These are phyloP conservation scores for Oxyura jamaicensis DNA, from an alignment of 2,113 vertebrate genomes.

Conservation along the genomic window DNA sequence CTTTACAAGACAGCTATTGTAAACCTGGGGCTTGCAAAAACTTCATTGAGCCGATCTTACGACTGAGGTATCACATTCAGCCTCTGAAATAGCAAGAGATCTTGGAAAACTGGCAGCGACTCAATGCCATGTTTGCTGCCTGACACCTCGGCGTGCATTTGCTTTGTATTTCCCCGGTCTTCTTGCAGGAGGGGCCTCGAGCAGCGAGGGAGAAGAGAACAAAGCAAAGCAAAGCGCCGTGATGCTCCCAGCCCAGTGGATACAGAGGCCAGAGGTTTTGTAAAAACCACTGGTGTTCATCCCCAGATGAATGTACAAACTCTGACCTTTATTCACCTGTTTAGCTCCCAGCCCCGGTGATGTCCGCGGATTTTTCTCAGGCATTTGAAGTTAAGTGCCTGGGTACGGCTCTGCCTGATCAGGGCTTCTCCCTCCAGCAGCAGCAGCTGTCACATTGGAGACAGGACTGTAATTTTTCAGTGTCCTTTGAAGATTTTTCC, in stretches of 20 bases:
- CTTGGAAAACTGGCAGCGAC: rapidly evolving
- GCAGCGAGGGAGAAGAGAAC: not conserved
- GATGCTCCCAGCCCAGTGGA: rapidly evolving
- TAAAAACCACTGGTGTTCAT: rapidly evolving
- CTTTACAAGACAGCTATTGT: not conserved
- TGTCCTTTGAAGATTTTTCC: not conserved
- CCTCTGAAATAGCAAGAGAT: not conserved
- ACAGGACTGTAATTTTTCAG: not conserved
- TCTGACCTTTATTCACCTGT: not conserved
- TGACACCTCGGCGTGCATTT: rapidly evolving
- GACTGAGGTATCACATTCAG: rapidly evolving
- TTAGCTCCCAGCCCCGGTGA: not conserved
- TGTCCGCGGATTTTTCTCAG: not conserved
- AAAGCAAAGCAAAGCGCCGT: not conserved
- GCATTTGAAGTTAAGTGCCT: not conserved
- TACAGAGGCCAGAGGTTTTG: not conserved
- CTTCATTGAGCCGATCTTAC: rapidly evolving
- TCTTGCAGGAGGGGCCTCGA: not conserved
- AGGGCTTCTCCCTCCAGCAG: not conserved
- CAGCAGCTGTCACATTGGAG: not conserved
- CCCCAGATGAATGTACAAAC: rapidly evolving
- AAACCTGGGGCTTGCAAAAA: not conserved
- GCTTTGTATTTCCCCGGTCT: not conserved
- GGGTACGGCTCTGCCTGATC: not conserved
- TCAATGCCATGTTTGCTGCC: rapidly evolving